Base-by-base conservation (phyloP, 2,797 vertebrate species). In the Calcarius lapponicus region DNA sequence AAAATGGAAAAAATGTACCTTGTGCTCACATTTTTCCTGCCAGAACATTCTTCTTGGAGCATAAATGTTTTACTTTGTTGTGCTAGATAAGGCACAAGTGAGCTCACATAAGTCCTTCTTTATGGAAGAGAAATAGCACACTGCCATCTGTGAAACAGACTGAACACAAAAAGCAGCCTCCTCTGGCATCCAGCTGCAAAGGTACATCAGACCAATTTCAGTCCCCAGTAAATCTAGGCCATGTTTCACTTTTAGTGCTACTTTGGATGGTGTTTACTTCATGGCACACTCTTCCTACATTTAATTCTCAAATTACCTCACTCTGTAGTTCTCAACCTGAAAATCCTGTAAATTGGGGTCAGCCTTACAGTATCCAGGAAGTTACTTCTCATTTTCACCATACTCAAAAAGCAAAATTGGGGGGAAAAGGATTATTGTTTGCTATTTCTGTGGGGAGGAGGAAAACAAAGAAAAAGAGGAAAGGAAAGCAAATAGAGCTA, bases 41-140 rank as follows among this genome's bases (percentile, higher is more conserved):
- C 79, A 81, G 34, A 88, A 64, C 45, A 28, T 51, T 88, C 88
- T 81, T 86, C 32, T 9, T 50, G 69, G n/a, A 83, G 22, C 26
- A 71, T 34, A 82, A 62, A 43, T 36, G 6, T 86, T 92, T 92
- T 81, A 58, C 72, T 93, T 72, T 92, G 70, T 91, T 86, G 90
- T 73, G 45, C 62, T 73, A 81, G 78, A 81, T 64, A 81, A 87
- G 26, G n/a, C 38, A 78, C 20, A 71, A 70, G 21, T 31, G 67
- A 81, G 80, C 38, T 85, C 79, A 14, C 42, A 5, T 11, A 38
- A 87, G 18, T 51, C 19, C 42, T 40, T 69, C 32, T 42, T 86
- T 71, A 54, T 26, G 31, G 53, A 86, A 43, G 62, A 53, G 62
- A 86, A 86, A 65, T 7, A 82, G 43, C 24, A 64, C 19, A 3